Evolutionary conservation across 2,113 vertebrate species (phyloP), one percentile per base, ranked within the genome.

Genomic region (Lagopus leucura): DNA sequence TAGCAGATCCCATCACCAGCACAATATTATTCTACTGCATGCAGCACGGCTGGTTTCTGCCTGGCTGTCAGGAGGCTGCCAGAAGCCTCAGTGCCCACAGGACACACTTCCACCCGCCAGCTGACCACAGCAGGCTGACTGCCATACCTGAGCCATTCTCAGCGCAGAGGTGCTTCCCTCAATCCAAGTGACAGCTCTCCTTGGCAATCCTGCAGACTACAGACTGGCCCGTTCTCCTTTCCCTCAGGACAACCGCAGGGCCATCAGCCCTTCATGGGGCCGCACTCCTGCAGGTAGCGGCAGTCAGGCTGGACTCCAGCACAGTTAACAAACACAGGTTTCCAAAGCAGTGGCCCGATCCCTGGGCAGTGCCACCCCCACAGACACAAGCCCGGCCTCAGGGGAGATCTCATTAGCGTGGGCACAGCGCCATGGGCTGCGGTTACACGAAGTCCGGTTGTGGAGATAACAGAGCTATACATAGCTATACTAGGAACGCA

Each of bases 391-490:
- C 70, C 82, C 88, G 0, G 88, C 90, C 95, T 93, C 30, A 38
- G 5, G 73, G 69, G 80, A 88, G 72, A 83, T 90, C 92, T 95
- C 96, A 78, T 96, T 95, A 92, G 88, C 0, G 61, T 25, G 83
- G 96, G 96, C 96, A 88, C 43, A 65, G 70, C 88, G 96, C 96
- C 96, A 96, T 43, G 0, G 76, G 80, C 90, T 92, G 88, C 7
- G 8, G 88, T 90, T 57, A 83, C 90, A 90, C 93, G 50, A 86
- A 93, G 92, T 91, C 88, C 90, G 2, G 82, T 61, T 64, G 92
- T 61, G 63, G 79, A 93, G 96, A 96, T 96, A 96, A 96, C 57
- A 7, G 88, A 88, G 90, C 95, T 96, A 96, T 95, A 96, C 94
- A 93, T 94, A 96, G 94, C 95, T 84, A 38, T 79, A 76, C 86